A percentile compares a stretch with the other conserved stretches of the same genome.
Evolutionary conservation across 2,797 vertebrate species (phyloP).

Genomic region (Chlorospingus semifuscus): DNA sequence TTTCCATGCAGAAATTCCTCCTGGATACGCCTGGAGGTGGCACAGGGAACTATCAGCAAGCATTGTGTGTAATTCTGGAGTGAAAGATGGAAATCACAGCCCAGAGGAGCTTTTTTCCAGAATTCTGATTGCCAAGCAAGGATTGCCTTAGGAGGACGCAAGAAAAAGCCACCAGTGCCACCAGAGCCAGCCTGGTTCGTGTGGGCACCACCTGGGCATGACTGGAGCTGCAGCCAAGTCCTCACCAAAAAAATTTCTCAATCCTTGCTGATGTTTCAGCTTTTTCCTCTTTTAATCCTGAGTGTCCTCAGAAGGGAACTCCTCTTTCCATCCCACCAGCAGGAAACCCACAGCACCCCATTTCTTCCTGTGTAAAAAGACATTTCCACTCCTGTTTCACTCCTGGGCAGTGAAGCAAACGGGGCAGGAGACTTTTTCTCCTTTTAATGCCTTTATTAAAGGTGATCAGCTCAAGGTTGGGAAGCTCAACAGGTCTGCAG

Average conservation of each 20-base stretch:
- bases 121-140: neutral
- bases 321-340: neutral
- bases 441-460: too few species aligned
- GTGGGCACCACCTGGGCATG: neutral
- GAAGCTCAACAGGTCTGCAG: too few species aligned
- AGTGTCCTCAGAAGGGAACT: neutral
- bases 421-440: too few species aligned
- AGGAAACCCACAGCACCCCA: neutral
- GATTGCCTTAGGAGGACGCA: neutral
- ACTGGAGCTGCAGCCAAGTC: neutral
- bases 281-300: neutral
- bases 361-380: neutral
- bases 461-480: too few species aligned
- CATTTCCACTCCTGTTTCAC: neutral
- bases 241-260: neutral
- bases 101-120: neutral
- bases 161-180: neutral
- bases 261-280: accelerated
- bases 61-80: neutral
- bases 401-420: too few species aligned
- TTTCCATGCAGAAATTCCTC: neutral
- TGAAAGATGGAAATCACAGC: neutral
- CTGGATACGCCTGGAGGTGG: neutral
- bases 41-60: accelerated
- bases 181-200: neutral